These are phyloP conservation scores for Sinocyclocheilus maitianheensis DNA, from an alignment of 2,113 vertebrate genomes.

Conservation along the genomic window DNA sequence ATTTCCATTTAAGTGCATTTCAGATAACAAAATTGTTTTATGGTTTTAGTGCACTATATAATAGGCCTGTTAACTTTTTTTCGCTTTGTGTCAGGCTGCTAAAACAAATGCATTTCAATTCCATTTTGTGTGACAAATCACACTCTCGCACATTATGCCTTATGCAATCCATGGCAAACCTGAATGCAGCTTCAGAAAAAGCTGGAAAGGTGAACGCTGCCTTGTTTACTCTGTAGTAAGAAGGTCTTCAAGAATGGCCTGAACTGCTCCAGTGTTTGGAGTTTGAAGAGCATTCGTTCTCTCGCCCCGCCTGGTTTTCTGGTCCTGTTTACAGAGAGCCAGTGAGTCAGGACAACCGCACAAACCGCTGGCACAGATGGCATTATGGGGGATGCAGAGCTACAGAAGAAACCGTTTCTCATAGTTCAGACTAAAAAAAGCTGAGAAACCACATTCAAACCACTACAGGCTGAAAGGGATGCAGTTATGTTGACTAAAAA, in stretches of 20 bases:
- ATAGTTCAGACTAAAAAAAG: not conserved
- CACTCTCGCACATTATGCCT: not conserved
- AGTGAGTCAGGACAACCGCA: not conserved
- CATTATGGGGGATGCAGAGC: not conserved
- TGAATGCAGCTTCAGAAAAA: not conserved
- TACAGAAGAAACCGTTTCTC: not conserved
- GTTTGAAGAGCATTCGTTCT: not conserved
- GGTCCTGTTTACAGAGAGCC: not conserved
- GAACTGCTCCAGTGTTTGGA: not conserved
- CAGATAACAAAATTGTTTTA: no score
- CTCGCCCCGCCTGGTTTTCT: no score
- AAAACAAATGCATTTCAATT: not conserved
- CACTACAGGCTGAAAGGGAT: not conserved
- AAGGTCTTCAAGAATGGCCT: not conserved
- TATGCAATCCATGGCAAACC: not conserved
- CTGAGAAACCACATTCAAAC: not conserved
- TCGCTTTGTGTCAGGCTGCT: no score
- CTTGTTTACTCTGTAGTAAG: not conserved
- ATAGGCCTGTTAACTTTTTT: no score
- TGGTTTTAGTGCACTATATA: no score
- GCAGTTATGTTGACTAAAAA: not conserved
- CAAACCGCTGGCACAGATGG: not conserved
- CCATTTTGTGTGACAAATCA: not conserved
- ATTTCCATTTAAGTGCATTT: no score
- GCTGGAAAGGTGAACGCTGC: not conserved